A percentile compares a stretch with the other conserved stretches of the same genome.
Evolutionary conservation across 2,888 invertebrate species (phyloP).

Genomic region (Rhorus exstirpatorius): DNA sequence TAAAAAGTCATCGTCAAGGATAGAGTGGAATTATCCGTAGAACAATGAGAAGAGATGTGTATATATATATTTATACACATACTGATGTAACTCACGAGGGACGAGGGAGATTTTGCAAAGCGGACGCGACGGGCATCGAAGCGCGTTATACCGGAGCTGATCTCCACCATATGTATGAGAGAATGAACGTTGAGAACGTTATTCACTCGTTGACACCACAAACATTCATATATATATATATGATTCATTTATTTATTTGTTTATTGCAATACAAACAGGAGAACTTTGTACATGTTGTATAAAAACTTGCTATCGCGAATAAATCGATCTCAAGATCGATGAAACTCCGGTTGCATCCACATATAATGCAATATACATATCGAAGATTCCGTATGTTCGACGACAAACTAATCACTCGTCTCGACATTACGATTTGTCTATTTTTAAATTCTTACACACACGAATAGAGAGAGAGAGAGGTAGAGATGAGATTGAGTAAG

Average conservation of each 20-base stretch:
- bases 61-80: not conserved
- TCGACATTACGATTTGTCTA: conserved; percentile 51
- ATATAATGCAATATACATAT: conserved; percentile 31
- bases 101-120: conserved; percentile 58
- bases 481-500: too few species aligned
- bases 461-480: not conserved
- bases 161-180: conserved; percentile 44
- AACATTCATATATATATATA: not conserved
- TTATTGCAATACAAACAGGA: conserved; percentile 39
- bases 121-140: conserved; percentile 64
- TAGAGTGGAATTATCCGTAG: conserved; percentile 65
- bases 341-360: conserved; percentile 51
- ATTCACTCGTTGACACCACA: conserved; percentile 54
- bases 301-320: conserved; percentile 62
- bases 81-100: conserved; percentile 59
- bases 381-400: conserved; percentile 15
- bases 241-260: too few species aligned
- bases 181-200: conserved; percentile 64
- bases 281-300: conserved; percentile 4
- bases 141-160: conserved; percentile 42
- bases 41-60: conserved; percentile 66
- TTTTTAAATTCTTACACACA: conserved; percentile 36
- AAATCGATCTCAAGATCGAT: conserved; percentile 68
- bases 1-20: conserved; percentile 68
- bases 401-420: conserved; percentile 61